These are phyloP conservation scores for Malacoraja senta DNA, from an alignment of 2,797 vertebrate species.

Conservation along the genomic window DNA sequence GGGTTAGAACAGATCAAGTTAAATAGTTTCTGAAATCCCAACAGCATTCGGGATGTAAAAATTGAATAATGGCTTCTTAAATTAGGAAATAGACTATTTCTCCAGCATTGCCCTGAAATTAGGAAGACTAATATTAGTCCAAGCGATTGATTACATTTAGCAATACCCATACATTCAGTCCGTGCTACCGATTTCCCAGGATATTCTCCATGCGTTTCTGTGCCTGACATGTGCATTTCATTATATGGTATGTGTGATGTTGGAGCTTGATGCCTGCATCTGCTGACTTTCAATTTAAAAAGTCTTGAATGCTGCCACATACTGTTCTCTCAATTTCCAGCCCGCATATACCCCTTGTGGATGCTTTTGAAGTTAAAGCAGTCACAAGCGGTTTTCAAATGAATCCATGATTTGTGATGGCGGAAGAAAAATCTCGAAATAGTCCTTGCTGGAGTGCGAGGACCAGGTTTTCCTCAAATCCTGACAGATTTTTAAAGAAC, in stretches of 20 bases:
- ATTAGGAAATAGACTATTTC: constrained; percentile 28
- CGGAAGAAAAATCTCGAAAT: not conserved
- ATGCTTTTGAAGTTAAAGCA: constrained; percentile 36
- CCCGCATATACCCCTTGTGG: constrained; percentile 32
- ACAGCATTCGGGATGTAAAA: constrained; percentile 22
- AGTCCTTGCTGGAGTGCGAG: constrained; percentile 2
- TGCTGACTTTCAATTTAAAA: constrained; percentile 38
- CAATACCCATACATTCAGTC: not conserved
- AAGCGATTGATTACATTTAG: constrained; percentile 5
- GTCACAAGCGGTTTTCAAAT: constrained; percentile 36
- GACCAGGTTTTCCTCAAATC: not conserved
- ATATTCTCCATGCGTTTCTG: constrained; percentile 15
- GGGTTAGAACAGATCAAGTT: constrained; percentile 18
- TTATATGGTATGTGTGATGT: constrained; percentile 29
- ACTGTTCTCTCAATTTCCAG: constrained; percentile 37
- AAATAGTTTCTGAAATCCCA: constrained; percentile 36
- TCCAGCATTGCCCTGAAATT: constrained; percentile 6
- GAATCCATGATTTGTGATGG: constrained; percentile 31
- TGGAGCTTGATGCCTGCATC: constrained; percentile 23
- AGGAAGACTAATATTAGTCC: not conserved
- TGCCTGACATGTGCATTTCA: constrained; percentile 34
- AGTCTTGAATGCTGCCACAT: constrained; percentile 33
- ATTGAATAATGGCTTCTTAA: constrained; percentile 30
- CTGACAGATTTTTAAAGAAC: not conserved
- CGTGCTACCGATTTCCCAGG: not conserved